Conservation (phyloP, 2,113 vertebrate genomes). For the Hepsetus odoe region DNA sequence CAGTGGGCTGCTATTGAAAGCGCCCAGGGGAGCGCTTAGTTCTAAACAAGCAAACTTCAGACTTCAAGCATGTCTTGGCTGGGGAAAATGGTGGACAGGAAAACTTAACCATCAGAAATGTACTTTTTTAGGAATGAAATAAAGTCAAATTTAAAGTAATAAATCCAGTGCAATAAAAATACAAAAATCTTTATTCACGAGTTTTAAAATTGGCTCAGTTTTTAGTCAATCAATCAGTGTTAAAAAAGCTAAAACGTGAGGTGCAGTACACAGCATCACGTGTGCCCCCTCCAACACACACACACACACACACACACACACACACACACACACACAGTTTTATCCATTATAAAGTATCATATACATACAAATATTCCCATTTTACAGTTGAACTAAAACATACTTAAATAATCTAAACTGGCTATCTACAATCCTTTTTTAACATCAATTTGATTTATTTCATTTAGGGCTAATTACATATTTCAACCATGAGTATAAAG, state of each 20-base stretch:
- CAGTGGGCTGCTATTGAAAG: no score
- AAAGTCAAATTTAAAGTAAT: no score
- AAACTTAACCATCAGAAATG: no score
- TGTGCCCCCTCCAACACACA: background rate
- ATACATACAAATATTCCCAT: conserved; percentile 26
- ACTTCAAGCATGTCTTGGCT: no score
- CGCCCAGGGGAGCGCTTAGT: no score
- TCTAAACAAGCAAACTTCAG: no score
- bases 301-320: background rate
- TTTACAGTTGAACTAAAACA: conserved; percentile 12
- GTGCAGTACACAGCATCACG: conserved; percentile 51
- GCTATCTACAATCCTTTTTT: conserved; percentile 47
- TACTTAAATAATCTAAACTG: background rate
- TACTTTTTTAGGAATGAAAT: no score
- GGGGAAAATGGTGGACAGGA: no score
- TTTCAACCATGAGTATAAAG: background rate
- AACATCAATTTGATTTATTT: conserved; percentile 31
- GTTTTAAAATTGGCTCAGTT: conserved; percentile 28
- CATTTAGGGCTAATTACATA: background rate
- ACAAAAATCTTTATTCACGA: background rate
- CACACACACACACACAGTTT: background rate
- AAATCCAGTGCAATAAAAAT: background rate
- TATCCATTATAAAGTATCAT: background rate
- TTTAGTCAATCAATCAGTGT: background rate
- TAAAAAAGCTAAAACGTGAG: background rate